phyloP scores from a whole-genome alignment of 2,888 invertebrate genomes.

The Tubulanus polymorphus region DNA sequence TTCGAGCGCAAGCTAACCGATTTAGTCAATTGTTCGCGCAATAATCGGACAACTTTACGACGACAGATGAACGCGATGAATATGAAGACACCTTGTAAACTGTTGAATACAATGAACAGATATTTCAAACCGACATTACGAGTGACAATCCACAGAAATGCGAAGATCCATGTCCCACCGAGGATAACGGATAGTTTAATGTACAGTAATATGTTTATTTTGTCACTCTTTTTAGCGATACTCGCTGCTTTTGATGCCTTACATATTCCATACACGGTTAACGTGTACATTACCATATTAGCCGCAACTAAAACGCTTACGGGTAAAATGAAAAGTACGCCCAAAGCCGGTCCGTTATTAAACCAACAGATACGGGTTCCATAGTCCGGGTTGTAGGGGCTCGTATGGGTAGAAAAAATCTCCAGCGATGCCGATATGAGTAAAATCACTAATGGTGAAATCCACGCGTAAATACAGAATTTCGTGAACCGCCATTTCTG shows the following conservation, averaged over 20 bases:
- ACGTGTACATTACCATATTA: neutral
- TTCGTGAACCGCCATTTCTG: neutral
- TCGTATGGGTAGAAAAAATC: neutral
- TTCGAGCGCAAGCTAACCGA: neutral
- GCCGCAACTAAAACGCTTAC: neutral
- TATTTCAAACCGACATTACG: neutral
- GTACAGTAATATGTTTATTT: neutral
- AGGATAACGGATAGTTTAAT: conserved; percentile 1
- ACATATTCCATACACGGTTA: neutral
- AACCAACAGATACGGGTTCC: neutral
- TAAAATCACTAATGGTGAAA: neutral
- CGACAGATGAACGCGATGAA: conserved; percentile 2
- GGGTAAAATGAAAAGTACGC: neutral
- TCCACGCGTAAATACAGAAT: neutral
- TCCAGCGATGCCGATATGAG: neutral
- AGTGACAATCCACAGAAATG: neutral
- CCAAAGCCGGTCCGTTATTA: neutral
- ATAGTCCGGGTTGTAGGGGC: neutral
- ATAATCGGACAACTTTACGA: neutral
- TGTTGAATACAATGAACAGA: conserved; percentile 1
- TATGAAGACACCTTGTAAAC: neutral
- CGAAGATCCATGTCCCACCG: neutral
- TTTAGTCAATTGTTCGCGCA: neutral
- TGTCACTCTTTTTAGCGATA: neutral
- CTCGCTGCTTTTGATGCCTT: neutral